A percentile compares a stretch with the other conserved stretches of the same genome.
These are phyloP conservation scores for Andricus quercusramuli DNA, from an alignment of 2,888 invertebrate species.

Conservation along the genomic window DNA sequence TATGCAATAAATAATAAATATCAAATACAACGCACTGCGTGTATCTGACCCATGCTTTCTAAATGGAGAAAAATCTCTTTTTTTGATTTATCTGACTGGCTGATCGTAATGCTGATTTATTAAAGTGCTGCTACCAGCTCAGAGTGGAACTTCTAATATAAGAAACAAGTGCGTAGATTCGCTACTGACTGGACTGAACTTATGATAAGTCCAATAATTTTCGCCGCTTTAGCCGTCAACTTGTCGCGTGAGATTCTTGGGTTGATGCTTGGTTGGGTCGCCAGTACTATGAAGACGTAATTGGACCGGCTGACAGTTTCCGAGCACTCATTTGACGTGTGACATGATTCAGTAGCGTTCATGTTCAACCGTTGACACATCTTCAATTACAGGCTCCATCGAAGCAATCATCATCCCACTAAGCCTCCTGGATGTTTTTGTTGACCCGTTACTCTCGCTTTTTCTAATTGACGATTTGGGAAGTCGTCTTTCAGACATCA, in stretches of 20 bases:
- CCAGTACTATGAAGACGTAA: constrained; percentile 75
- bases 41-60: constrained; percentile 16
- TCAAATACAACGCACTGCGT: neutral
- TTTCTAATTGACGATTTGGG: constrained; percentile 31
- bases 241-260: constrained; percentile 63
- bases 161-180: constrained; percentile 15
- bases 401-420: constrained; percentile 64
- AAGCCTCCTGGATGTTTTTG: constrained; percentile 36
- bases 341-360: constrained; percentile 77
- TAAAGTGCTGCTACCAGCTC: constrained; percentile 11
- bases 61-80: constrained; percentile 20
- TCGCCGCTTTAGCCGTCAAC: constrained; percentile 62
- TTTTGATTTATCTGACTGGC: constrained; percentile 13
- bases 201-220: constrained; percentile 60
- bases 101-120: constrained; percentile 40
- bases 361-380: constrained; percentile 77
- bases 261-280: constrained; percentile 58
- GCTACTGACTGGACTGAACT: constrained; percentile 14
- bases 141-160: constrained; percentile 17
- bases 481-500: constrained; percentile 1
- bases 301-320: constrained; percentile 75
- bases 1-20: constrained; percentile 24
- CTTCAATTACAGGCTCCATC: constrained; percentile 74
- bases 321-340: constrained; percentile 76
- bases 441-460: constrained; percentile 25